A percentile compares a stretch with the other conserved stretches of the same genome.
Conservation (phyloP, 2,888 invertebrate species). For the Creontiades dilutus region DNA sequence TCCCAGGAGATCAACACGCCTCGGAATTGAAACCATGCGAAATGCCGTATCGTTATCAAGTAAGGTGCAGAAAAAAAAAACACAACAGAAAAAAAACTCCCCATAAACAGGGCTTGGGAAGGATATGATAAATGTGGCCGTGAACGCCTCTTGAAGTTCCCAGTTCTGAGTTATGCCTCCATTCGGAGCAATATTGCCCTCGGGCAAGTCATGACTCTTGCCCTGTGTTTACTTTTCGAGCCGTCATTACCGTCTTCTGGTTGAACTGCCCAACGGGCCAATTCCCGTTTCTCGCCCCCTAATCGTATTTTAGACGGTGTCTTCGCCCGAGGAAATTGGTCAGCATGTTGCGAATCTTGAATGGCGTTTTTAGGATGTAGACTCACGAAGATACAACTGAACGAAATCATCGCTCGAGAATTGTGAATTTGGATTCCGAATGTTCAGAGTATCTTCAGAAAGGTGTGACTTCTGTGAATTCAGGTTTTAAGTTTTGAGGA, state of each 20-base stretch:
- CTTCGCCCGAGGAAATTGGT: no score
- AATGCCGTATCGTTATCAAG: constrained; percentile 21
- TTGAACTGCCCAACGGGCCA: constrained; percentile 5
- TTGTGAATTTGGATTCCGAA: no score
- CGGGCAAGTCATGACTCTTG: constrained; percentile 27
- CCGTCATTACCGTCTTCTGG: constrained; percentile 39
- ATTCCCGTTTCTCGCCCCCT: background rate
- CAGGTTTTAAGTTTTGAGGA: no score
- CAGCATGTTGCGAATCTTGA: no score
- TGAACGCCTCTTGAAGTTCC: constrained; percentile 23
- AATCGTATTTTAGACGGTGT: background rate
- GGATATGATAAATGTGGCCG: constrained; percentile 39
- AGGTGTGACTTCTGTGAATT: no score
- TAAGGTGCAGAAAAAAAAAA: background rate
- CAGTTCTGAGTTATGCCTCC: constrained; percentile 27
- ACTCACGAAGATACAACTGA: no score
- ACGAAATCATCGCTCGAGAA: no score
- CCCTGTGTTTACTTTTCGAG: constrained; percentile 26
- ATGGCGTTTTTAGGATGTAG: no score
- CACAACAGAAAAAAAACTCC: background rate
- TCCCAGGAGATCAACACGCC: background rate
- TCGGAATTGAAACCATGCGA: background rate
- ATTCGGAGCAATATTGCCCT: constrained; percentile 22
- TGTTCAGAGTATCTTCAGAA: no score
- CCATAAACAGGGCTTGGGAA: background rate